phyloP scores from a whole-genome alignment of 2,113 vertebrate species.

The Erinaceus europaeus region DNA sequence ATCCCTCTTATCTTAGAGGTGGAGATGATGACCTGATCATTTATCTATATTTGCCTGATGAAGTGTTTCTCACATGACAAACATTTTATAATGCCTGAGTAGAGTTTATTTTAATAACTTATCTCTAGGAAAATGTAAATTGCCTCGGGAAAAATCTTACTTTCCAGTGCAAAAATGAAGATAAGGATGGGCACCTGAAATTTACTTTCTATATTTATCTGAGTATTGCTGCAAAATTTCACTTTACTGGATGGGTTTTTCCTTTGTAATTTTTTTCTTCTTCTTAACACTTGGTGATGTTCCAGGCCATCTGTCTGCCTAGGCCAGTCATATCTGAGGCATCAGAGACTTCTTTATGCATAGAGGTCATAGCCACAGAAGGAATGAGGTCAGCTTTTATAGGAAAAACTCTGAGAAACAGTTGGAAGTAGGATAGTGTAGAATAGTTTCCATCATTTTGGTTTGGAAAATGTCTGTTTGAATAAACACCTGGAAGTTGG shows the following conservation, averaged over 20 bases:
- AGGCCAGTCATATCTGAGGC: not conserved
- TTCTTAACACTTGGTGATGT: constrained; percentile 13
- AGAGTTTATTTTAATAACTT: not conserved
- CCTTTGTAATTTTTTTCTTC: not conserved
- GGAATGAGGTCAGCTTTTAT: constrained; percentile 4
- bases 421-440: not conserved
- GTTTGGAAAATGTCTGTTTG: not conserved
- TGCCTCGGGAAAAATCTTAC: not conserved
- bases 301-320: constrained; percentile 59
- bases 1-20: not conserved
- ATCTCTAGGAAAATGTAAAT: not conserved
- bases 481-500: not conserved
- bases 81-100: not conserved
- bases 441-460: not conserved
- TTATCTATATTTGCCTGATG: not conserved
- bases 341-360: constrained; percentile 4
- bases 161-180: not conserved
- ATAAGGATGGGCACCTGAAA: not conserved
- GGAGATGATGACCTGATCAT: not conserved
- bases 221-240: not conserved
- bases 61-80: not conserved
- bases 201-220: not conserved
- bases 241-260: not conserved
- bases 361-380: constrained; percentile 35
- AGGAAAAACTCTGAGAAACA: not conserved